Conservation (phyloP, 2,888 invertebrate species). For the Epinotia brunnichana region DNA sequence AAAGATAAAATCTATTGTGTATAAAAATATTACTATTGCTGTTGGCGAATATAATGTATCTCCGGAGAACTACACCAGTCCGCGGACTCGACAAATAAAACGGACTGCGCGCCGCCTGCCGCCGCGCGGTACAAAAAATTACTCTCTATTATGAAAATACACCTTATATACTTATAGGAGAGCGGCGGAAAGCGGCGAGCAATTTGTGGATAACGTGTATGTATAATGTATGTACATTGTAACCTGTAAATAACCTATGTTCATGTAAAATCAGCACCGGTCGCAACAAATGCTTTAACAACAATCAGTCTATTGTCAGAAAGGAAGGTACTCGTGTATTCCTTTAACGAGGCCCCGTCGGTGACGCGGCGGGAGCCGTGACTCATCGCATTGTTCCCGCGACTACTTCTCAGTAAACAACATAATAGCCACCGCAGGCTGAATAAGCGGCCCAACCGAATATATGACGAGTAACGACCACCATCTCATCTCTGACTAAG, state of each 20-base stretch:
- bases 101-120: slow-evolving; percentile 64
- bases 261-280: slow-evolving; percentile 82
- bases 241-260: slow-evolving; percentile 83
- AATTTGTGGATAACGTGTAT: slow-evolving; percentile 72
- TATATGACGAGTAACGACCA: slow-evolving; percentile 2
- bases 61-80: slow-evolving; percentile 52
- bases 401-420: slow-evolving; percentile 40
- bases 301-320: slow-evolving; percentile 83
- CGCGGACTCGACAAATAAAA: slow-evolving; percentile 73
- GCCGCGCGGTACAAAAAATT: slow-evolving; percentile 72
- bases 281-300: slow-evolving; percentile 82
- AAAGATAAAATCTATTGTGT: slow-evolving; percentile 82
- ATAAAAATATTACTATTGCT: slow-evolving; percentile 82
- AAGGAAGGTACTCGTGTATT: slow-evolving; percentile 76
- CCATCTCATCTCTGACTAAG: slow-evolving; percentile 2
- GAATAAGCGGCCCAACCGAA: slow-evolving; percentile 6
- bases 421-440: slow-evolving; percentile 23
- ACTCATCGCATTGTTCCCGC: slow-evolving; percentile 43
- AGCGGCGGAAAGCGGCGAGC: slow-evolving; percentile 64
- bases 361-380: slow-evolving; percentile 51
- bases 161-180: slow-evolving; percentile 60
- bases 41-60: slow-evolving; percentile 58
- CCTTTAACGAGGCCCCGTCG: slow-evolving; percentile 68
- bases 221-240: slow-evolving; percentile 77
- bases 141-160: slow-evolving; percentile 79